Evolutionary conservation across 2,797 vertebrate genomes (phyloP).

Genomic region (Columba guinea): DNA sequence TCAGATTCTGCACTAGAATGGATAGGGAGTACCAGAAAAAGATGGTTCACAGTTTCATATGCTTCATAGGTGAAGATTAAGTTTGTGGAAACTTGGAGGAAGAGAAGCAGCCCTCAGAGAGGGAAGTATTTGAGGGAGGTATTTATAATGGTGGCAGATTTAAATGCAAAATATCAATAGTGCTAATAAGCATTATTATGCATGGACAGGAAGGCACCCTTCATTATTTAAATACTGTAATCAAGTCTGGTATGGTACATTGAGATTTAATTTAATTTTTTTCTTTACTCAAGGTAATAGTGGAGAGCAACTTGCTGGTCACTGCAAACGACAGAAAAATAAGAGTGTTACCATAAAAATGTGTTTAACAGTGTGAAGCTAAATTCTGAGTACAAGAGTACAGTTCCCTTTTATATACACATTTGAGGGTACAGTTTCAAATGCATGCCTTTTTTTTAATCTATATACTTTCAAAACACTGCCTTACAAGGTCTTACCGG

Average conservation of each 20-base stretch:
- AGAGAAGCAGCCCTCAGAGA: background rate
- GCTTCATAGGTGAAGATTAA: background rate
- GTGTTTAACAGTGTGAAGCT: background rate
- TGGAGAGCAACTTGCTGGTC: background rate
- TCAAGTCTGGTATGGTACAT: background rate
- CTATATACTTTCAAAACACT: background rate
- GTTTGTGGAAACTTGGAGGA: background rate
- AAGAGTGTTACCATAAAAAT: background rate
- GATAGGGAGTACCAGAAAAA: background rate
- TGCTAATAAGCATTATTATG: background rate
- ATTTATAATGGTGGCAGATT: background rate
- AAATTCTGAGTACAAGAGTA: background rate
- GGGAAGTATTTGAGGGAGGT: background rate
- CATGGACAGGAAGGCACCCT: background rate
- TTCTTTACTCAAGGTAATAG: background rate
- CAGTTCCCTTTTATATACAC: background rate
- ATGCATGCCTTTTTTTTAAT: background rate
- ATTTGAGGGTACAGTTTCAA: background rate
- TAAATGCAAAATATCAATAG: background rate
- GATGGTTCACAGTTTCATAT: background rate
- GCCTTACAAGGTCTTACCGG: background rate
- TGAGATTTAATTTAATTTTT: background rate
- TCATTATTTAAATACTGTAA: background rate
- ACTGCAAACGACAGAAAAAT: background rate
- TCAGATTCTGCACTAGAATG: background rate